These are phyloP conservation scores for Siderastrea radians DNA, from an alignment of 92 coral and sea anemone genomes.

Conservation along the genomic window DNA sequence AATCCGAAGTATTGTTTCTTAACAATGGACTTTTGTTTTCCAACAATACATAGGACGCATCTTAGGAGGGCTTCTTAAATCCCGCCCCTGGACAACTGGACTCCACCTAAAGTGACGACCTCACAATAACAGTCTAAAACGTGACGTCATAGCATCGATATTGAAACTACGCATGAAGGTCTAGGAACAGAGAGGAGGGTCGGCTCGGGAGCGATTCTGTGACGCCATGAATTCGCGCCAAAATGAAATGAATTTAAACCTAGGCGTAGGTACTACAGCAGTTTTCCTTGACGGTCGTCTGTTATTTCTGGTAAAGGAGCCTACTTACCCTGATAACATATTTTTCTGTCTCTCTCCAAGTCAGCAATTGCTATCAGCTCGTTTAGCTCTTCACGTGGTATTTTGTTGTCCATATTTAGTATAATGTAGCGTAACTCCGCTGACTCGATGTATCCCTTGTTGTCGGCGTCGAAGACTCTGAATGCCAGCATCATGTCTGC, in stretches of 20 bases:
- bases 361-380: conserved; percentile 62
- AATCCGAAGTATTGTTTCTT: too few relatives aligned
- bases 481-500: conserved; percentile 81
- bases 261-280: too few relatives aligned
- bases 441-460: conserved; percentile 82
- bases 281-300: too few relatives aligned
- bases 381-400: conserved; percentile 65
- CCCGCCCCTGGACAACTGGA: too few relatives aligned
- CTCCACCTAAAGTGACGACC: too few relatives aligned
- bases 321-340: conserved; percentile 67
- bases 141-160: too few relatives aligned
- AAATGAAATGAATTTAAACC: neutral
- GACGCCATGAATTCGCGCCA: neutral
- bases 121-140: too few relatives aligned
- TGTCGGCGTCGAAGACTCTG: conserved; percentile 81
- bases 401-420: conserved; percentile 75
- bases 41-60: too few relatives aligned
- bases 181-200: neutral
- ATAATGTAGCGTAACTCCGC: conserved; percentile 78
- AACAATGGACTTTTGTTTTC: too few relatives aligned
- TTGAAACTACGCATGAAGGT: too few relatives aligned
- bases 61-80: too few relatives aligned
- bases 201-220: neutral
- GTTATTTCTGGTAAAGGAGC: too few relatives aligned
- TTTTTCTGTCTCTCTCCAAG: conserved; percentile 66